These are phyloP conservation scores for Ceuthmochares aereus DNA, from an alignment of 2,113 vertebrate genomes.

Conservation along the genomic window DNA sequence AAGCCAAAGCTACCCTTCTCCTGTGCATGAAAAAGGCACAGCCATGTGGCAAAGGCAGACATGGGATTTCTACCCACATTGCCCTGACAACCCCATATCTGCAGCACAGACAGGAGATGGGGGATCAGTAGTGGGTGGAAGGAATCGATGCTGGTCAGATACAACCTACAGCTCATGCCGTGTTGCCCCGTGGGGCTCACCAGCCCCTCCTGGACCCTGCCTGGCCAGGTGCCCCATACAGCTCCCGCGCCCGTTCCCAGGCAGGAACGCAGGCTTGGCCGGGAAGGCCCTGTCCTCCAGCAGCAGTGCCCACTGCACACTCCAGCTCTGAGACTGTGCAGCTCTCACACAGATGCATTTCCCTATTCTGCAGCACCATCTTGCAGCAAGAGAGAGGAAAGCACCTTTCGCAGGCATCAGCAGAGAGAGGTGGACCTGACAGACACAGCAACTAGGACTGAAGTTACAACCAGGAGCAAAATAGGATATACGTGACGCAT, in stretches of 20 bases:
- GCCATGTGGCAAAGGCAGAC: rapidly evolving
- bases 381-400: conserved; percentile 46
- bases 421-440: rapidly evolving
- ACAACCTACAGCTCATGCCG: neutral
- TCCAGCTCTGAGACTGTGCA: neutral
- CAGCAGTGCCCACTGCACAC: neutral
- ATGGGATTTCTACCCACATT: neutral
- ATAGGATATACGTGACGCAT: rapidly evolving
- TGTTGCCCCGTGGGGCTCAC: rapidly evolving
- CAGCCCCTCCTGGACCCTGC: neutral
- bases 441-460: neutral
- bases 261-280: rapidly evolving
- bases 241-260: neutral
- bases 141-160: neutral
- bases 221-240: neutral
- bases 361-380: conserved; percentile 74
- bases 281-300: neutral
- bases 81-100: rapidly evolving
- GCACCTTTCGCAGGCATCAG: neutral
- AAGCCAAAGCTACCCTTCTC: neutral
- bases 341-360: neutral
- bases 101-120: neutral
- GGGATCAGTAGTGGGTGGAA: rapidly evolving
- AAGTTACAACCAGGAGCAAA: neutral
- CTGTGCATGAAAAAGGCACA: neutral